Evolutionary conservation across 2,888 invertebrate species (phyloP).

Genomic region (Acleris emargana): DNA sequence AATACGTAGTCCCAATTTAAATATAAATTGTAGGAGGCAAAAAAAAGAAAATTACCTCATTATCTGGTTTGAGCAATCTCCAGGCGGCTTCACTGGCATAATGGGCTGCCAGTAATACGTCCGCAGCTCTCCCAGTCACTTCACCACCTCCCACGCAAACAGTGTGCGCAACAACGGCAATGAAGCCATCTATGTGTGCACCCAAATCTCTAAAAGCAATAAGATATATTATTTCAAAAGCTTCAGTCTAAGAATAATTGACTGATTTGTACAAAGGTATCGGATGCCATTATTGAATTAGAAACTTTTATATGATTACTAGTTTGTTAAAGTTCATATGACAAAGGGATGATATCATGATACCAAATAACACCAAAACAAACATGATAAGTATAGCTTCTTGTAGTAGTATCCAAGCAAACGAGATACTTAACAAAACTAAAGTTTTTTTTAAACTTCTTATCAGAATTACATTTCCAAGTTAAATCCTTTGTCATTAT

Average conservation of each 20-base stretch:
- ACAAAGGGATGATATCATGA: too few relatives aligned
- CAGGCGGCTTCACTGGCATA: slow-evolving; percentile 98
- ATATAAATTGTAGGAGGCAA: too few relatives aligned
- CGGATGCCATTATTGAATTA: too few relatives aligned
- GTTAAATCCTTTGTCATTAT: background rate
- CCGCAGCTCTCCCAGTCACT: slow-evolving; percentile 94
- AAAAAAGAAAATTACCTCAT: slow-evolving; percentile 86
- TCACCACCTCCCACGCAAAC: slow-evolving; percentile 92
- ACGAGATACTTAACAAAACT: too few relatives aligned
- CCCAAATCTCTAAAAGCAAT: slow-evolving; percentile 92
- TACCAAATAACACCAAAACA: too few relatives aligned
- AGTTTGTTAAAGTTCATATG: too few relatives aligned
- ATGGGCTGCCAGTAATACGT: slow-evolving; percentile 97
- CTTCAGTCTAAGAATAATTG: background rate
- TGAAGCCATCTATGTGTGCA: slow-evolving; percentile 99
- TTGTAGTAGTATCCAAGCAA: too few relatives aligned
- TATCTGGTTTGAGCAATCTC: slow-evolving; percentile 94
- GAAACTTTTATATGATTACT: too few relatives aligned
- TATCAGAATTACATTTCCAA: background rate
- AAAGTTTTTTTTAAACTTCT: too few relatives aligned
- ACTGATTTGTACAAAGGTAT: too few relatives aligned
- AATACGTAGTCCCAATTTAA: slow-evolving; percentile 85
- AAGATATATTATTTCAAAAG: background rate
- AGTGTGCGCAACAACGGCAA: slow-evolving; percentile 98
- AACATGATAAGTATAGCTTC: too few relatives aligned